phyloP scores from a whole-genome alignment of 1,140 invertebrate species.

The Aricia agestis region DNA sequence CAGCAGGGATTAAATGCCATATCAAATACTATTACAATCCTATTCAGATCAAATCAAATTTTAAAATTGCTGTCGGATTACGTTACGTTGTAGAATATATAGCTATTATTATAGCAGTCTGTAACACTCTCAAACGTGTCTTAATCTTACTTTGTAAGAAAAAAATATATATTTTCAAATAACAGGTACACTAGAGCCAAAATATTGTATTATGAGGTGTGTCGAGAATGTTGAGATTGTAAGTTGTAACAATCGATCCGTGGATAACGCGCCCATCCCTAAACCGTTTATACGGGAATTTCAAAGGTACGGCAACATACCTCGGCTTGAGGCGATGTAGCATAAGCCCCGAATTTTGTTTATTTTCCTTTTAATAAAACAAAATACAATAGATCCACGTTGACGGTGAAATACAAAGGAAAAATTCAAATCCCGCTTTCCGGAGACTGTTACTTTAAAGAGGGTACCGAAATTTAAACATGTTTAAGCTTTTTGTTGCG shows the following conservation, averaged over 20 bases:
- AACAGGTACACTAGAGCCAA: not conserved
- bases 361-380: conserved; percentile 64
- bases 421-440: conserved; percentile 52
- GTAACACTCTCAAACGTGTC: no score
- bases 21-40: not conserved
- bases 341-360: conserved; percentile 41
- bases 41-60: not conserved
- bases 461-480: conserved; percentile 32
- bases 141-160: no score
- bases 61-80: no score
- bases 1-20: not conserved
- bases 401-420: conserved; percentile 48
- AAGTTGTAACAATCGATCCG: not conserved
- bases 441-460: conserved; percentile 44
- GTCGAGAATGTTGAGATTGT: not conserved
- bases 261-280: conserved; percentile 4
- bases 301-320: conserved; percentile 11
- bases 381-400: conserved; percentile 50
- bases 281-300: conserved; percentile 6
- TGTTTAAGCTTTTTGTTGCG: conserved; percentile 39
- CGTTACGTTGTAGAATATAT: no score
- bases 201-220: not conserved
- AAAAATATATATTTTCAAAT: no score
- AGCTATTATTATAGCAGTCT: no score
- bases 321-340: conserved; percentile 1